A percentile compares a stretch with the other conserved stretches of the same genome.
These are phyloP conservation scores for Teleiodes luculella DNA, from an alignment of 2,888 invertebrate species.

Conservation along the genomic window DNA sequence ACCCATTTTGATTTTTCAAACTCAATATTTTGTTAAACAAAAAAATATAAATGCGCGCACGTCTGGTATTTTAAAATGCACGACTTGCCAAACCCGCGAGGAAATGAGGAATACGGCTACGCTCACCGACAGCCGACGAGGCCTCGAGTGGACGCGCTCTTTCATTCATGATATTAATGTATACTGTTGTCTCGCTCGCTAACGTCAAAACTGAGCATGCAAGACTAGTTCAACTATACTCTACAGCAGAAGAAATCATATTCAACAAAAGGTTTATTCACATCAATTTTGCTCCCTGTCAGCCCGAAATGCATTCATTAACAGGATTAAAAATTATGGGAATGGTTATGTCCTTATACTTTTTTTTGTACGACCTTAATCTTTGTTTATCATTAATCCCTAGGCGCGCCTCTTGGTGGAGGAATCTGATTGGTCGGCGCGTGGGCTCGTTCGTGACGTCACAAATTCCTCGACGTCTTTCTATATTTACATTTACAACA, in stretches of 20 bases:
- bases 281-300: constrained; percentile 10
- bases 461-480: constrained; percentile 64
- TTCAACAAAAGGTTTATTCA: constrained; percentile 18
- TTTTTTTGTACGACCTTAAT: constrained; percentile 1
- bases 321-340: neutral
- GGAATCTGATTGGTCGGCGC: constrained; percentile 70
- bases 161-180: constrained; percentile 67
- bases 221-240: constrained; percentile 30
- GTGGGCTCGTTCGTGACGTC: constrained; percentile 77
- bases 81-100: constrained; percentile 64
- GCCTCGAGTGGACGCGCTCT: constrained; percentile 51
- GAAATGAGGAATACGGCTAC: constrained; percentile 59
- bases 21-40: constrained; percentile 23
- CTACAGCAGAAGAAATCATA: constrained; percentile 2
- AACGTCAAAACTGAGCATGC: constrained; percentile 24
- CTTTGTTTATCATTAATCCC: constrained; percentile 50
- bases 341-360: neutral
- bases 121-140: constrained; percentile 38
- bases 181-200: constrained; percentile 57
- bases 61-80: constrained; percentile 44
- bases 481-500: constrained; percentile 46
- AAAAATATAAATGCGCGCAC: constrained; percentile 39
- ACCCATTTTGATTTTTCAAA: constrained; percentile 53
- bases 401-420: constrained; percentile 79
- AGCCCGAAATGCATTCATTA: neutral